Base-by-base conservation (phyloP, 2,888 invertebrate species). In the Oligia latruncula region DNA sequence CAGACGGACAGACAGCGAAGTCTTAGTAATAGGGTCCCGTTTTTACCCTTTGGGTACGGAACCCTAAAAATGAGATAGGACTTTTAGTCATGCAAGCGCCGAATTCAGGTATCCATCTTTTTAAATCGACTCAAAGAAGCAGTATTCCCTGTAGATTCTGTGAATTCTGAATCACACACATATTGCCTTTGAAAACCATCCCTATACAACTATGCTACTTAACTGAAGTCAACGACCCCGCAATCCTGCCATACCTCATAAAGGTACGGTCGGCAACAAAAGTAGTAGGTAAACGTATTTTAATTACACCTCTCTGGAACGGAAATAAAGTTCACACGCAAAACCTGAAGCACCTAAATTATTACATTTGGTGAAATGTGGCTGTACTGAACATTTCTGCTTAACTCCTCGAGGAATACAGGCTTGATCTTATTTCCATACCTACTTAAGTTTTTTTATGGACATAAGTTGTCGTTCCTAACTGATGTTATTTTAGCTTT, bases 201-300 rank as follows among this genome's bases (percentile, higher is more conserved):
- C 74, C 64, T 74, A 60, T 58, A 60, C 23, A 80, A 65, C 58
- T 65, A 70, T 43, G 49, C 35, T 64, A 85, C 40, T 43, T 23
- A 4, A 49, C 58, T 46, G 8, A 60, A 85, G 82, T 66, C 82
- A 74, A 81, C 29, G 82, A 82, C 85, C 85, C 40, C 35, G 13
- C 64, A 68, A 65, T 81, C 52, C 85, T 46, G 68, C 75, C 58
- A 74, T 81, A 46, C 85, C 75, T 82, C 82, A 81, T 82, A 82
- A 85, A 60, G 35, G 75, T 82, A 82, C 40, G 46, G 82, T 74
- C 46, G 6, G 60, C 60, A 70, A 82, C 64, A 73, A 73, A 62
- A 73, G 20, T 73, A 43, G 5, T 35, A 35, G 4, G 35, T 49
- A 20, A 17, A 17, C 20, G 17, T 66, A 84, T 71, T 67, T 71